Evolutionary conservation across 37 sponge, comb jelly and placozoan genomes (phyloP), one percentile per base, ranked within the genome.

Genomic region (Cliona cf. orientalis): DNA sequence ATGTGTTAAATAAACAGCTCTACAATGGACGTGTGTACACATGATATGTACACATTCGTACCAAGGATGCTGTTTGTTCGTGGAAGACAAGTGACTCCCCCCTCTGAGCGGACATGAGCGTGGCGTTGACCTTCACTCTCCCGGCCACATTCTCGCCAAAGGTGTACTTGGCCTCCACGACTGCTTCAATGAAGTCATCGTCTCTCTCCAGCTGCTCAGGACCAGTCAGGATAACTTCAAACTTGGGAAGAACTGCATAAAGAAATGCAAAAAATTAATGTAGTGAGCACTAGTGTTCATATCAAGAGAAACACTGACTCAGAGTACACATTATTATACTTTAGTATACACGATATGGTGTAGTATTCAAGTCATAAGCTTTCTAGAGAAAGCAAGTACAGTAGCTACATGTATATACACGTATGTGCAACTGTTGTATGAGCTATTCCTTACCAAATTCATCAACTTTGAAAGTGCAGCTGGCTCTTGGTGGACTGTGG

Each of bases 111-210:
- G 87, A 42, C 22, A 32, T 59, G 11, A 87, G 72, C 7, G 81
- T 80, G 37, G 80, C 80, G 36, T 87, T 87, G 58, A 87, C 42
- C 34, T 49, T 75, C 1, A 80, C 87, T 22, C 7, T 80, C 22
- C 87, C 87, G 29, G 80, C 45, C 11, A 87, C 76, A 21, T 46
- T 70, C 41, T 80, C 87, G n/a, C 87, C 87, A 87, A 87, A 87
- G n/a, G 61, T 45, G 73, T 87, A 87, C 49, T 68, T 46, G 0
- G 81, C 80, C 3, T 40, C 37, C 46, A 87, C 81, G n/a, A 29
- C 36, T 11, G 75, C 87, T 36, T 46, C 34, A 33, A 87, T 87
- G 53, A 5, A 3, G 3, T 66, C 61, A 1, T 73, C 76, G 26
- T 53, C 69, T 55, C 70, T 80, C 12, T 58, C 41, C 31, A 89